Evolutionary conservation across 2,888 invertebrate genomes (phyloP), one percentile per base, ranked within the genome.

Genomic region (Camptogramma bilineatum): DNA sequence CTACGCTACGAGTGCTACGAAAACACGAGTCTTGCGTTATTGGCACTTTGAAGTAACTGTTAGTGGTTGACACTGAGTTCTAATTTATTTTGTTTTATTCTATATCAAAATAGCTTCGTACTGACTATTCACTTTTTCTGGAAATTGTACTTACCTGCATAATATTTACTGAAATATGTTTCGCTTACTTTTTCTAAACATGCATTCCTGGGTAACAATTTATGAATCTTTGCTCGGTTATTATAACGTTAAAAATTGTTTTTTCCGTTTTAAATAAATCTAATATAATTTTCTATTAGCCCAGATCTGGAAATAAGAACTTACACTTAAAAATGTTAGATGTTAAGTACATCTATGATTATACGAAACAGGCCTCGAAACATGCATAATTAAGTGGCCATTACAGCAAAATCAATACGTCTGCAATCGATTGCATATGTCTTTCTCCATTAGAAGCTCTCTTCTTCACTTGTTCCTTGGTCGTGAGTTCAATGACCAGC

Each of bases 351-450:
- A 8, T 57, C 42, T 50, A 48, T n/a, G 24, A 28, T 8, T 44
- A 21, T 42, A 47, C 47, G 16, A 7, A 16, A 50, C 24, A 17
- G 48, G n/a, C 24, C 34, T 31, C 42, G 31, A 18, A 19, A 44
- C 52, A 31, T 69, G 52, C 54, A 65, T 65, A 47, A 65, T 61
- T 61, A 61, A 57, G 17, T n/a, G 31, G 52, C 42, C 48, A 56
- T 65, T 65, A 65, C 64, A 62, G 24, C 47, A 52, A 2, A 63
- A 63, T 63, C 63, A 54, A 63, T 63, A 63, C 53, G 48, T 9
- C 44, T 58, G 53, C 58, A 58, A 63, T 63, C 63, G 62, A 63
- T 63, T 57, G 57, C 52, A 57, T 57, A 52, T 21, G 17, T 19
- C 17, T 18, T 34, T 8, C 17, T 34, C 52, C 16, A 42, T 16